Evolutionary conservation across 2,113 vertebrate species (phyloP), one percentile per base, ranked within the genome.

Genomic region (Megaceryle maxima): DNA sequence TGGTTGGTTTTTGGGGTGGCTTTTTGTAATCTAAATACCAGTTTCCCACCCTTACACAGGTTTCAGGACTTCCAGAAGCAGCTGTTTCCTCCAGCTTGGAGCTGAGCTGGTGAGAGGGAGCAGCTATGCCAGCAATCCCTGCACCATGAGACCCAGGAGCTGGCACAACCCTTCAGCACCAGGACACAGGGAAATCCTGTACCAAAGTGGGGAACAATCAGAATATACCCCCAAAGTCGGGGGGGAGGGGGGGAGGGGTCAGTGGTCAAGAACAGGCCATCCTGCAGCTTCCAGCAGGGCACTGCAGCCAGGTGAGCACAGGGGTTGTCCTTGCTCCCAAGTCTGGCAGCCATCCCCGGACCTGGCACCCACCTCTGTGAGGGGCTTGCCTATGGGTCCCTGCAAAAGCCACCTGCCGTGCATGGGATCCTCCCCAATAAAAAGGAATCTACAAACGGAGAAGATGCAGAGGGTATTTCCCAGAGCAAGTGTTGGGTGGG

Each of bases 371-470:
- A 51, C 50, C 50, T 51, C 11, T 25, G 12, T 14, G 13, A 51
- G 35, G n/a, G 50, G 3, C 33, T 50, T 50, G 29, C 7, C 37
- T 41, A n/a, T 2, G 19, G 6, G 26, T 57, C 56, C 46, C 56
- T 73, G 53, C 41, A 26, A 25, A 69, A 44, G 8, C 29, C 50
- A 10, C 44, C 13, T 41, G 53, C 29, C 0, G 1, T 2, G 24
- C 1, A 0, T 15, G 6, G 19, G 29, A 2, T 4, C 50, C 31
- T 88, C 33, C 41, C 20, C 7, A 7, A 9, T 10, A n/a, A 20
- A 7, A 3, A 16, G 18, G 17, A 9, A 13, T 56, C 28, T 43
- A 6, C 16, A 5, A 2, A 51, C 35, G 39, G 35, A 48, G 31
- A 1, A 4, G 44, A 16, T 8, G n/a, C 37, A 37, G 46, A 16